Evolutionary conservation across 2,888 invertebrate genomes (phyloP).

Genomic region (Thereva nobilitata): DNA sequence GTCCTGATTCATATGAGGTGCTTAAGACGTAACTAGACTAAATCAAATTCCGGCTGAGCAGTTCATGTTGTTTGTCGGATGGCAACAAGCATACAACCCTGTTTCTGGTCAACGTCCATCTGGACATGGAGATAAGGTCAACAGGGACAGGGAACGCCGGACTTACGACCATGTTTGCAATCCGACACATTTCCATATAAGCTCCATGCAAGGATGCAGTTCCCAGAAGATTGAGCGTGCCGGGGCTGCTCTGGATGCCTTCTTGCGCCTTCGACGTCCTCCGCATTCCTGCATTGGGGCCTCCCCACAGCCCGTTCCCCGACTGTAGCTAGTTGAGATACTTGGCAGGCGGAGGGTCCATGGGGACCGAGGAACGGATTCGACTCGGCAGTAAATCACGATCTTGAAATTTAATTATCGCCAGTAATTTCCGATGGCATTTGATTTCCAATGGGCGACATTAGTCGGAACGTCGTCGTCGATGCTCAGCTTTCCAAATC

Average conservation of each 20-base stretch:
- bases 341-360: not conserved
- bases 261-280: not conserved
- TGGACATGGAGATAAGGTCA: conserved; percentile 22
- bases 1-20: no score
- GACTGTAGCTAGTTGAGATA: not conserved
- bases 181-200: conserved; percentile 14
- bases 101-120: conserved; percentile 2
- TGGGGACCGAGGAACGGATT: conserved; percentile 5
- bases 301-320: not conserved
- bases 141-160: conserved; percentile 15
- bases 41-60: no score
- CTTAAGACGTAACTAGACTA: no score
- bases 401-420: conserved; percentile 25
- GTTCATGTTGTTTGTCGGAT: conserved; percentile 16
- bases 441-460: conserved; percentile 20
- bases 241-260: not conserved
- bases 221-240: not conserved
- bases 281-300: conserved; percentile 5
- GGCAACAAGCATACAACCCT: conserved; percentile 1
- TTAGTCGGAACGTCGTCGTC: not conserved
- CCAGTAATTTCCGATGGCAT: conserved; percentile 26
- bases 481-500: no score
- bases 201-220: conserved; percentile 2
- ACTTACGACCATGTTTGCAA: conserved; percentile 17
- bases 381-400: conserved; percentile 16